Evolutionary conservation across 2,797 vertebrate genomes (phyloP).

Genomic region (Anguilla obscura): DNA sequence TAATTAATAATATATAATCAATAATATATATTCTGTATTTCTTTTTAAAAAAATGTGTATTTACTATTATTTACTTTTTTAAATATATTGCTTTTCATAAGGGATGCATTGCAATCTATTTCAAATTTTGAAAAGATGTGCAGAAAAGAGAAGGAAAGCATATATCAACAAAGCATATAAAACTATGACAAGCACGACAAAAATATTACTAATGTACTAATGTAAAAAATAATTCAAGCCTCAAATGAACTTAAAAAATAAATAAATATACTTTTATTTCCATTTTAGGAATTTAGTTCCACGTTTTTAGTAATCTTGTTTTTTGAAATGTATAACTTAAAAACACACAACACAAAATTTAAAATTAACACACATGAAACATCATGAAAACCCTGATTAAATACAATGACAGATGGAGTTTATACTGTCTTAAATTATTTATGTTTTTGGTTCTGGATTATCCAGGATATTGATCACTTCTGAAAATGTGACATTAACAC

Average conservation of each 20-base stretch:
- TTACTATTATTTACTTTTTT: neutral
- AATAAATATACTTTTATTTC: constrained; percentile 14
- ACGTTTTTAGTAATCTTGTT: neutral
- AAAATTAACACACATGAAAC: neutral
- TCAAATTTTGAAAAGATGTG: neutral
- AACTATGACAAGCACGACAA: neutral
- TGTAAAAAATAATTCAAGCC: neutral
- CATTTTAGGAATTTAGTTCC: neutral
- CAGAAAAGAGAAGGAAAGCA: neutral
- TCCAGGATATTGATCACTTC: neutral
- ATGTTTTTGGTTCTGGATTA: neutral
- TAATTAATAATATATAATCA: neutral
- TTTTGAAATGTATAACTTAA: constrained; percentile 5
- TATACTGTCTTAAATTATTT: neutral
- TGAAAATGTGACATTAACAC: neutral
- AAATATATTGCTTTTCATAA: neutral
- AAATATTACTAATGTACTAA: neutral
- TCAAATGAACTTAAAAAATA: neutral
- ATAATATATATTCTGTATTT: neutral
- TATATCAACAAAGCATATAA: neutral
- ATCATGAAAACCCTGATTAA: neutral
- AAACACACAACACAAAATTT: constrained; percentile 1
- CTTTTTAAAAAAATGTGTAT: neutral
- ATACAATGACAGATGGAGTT: neutral
- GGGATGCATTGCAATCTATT: neutral